A percentile compares a stretch with the other conserved stretches of the same genome.
Evolutionary conservation across 2,113 vertebrate genomes (phyloP).

Genomic region (Chaetops frenatus): DNA sequence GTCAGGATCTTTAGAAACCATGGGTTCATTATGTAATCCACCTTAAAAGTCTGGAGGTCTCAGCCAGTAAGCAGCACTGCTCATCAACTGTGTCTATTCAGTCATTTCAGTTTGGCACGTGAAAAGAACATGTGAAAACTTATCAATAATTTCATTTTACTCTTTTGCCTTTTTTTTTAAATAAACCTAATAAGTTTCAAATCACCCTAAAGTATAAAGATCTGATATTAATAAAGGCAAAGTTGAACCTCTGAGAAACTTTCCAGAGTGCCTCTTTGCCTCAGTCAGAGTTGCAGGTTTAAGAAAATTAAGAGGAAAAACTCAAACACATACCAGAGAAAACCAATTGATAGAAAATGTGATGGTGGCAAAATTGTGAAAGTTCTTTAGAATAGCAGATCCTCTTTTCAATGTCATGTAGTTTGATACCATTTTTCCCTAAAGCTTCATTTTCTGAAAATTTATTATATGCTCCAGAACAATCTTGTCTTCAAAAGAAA

Average conservation of each 20-base stretch:
- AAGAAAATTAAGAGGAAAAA: not conserved
- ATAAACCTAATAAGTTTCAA: not conserved
- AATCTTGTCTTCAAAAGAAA: slow-evolving; percentile 52
- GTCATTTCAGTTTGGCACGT: not conserved
- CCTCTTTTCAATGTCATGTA: not conserved
- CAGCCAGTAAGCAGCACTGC: not conserved
- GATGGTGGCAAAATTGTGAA: slow-evolving; percentile 25
- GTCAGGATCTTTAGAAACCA: not conserved
- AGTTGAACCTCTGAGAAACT: not conserved
- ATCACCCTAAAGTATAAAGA: not conserved
- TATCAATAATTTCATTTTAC: not conserved
- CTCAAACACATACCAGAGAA: not conserved
- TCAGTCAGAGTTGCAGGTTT: not conserved
- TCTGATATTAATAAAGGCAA: not conserved
- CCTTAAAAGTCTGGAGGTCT: not conserved
- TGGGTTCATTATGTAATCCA: not conserved
- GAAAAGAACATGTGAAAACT: not conserved
- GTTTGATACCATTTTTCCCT: slow-evolving; percentile 9
- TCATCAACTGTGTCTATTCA: not conserved
- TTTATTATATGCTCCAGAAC: slow-evolving; percentile 38
- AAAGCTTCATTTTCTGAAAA: slow-evolving; percentile 37
- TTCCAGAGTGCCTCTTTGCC: not conserved
- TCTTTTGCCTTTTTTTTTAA: not conserved
- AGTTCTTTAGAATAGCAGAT: not conserved
- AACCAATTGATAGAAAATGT: not conserved